Percentiles rank a stretch among this genome's conserved stretches.
These are phyloP conservation scores for Egretta garzetta DNA, from an alignment of 2,113 vertebrate genomes.

Conservation along the genomic window DNA sequence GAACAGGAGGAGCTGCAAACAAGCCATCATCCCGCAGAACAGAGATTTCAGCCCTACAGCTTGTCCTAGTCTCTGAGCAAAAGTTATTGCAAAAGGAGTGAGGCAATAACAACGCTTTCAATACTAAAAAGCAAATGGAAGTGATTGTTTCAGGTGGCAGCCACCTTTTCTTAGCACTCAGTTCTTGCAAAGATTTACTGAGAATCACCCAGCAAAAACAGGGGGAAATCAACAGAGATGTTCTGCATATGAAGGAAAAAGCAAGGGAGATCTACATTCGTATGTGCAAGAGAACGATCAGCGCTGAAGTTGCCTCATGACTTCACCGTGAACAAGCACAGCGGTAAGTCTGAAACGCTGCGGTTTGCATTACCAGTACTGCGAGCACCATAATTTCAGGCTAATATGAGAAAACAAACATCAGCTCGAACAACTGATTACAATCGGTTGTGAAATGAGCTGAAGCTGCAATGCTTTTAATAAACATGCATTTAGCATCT, in stretches of 20 bases:
- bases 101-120: background rate
- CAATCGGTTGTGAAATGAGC: background rate
- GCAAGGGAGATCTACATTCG: background rate
- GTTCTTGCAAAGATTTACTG: background rate
- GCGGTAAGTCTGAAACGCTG: background rate
- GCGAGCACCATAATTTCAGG: background rate
- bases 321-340: background rate
- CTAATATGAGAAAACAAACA: background rate
- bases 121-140: background rate
- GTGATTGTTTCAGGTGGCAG: accelerated
- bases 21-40: background rate
- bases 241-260: background rate
- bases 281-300: background rate
- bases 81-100: background rate
- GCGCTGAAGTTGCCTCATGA: background rate
- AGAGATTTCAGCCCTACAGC: background rate
- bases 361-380: background rate
- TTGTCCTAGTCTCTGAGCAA: background rate
- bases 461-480: background rate
- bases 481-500: background rate
- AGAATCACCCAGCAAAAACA: background rate
- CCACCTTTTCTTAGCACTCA: background rate
- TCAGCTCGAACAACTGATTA: background rate
- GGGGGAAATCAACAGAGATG: background rate
- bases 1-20: background rate